Conservation (phyloP, 2,113 vertebrate genomes). For the Herpailurus yagouaroundi region DNA sequence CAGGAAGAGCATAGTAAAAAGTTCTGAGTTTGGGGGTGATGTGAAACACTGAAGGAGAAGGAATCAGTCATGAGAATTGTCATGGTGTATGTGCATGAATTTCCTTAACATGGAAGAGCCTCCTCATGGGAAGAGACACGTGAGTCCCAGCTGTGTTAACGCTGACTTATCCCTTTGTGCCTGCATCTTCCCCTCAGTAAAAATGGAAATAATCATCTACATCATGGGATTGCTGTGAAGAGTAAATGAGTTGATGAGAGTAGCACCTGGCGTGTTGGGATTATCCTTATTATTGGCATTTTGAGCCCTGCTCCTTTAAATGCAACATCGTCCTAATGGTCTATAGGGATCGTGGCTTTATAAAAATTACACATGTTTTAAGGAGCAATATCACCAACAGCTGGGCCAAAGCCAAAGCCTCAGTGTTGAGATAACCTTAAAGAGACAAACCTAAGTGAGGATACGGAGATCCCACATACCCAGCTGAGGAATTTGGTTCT, state of each 20-base stretch:
- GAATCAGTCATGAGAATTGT: background rate
- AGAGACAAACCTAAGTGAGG: background rate
- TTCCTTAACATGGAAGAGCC: background rate
- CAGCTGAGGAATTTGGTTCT: background rate
- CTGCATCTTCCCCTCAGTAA: background rate
- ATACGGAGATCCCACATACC: fast-evolving
- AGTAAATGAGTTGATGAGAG: background rate
- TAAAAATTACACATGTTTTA: background rate
- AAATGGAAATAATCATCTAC: background rate
- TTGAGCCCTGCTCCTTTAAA: background rate
- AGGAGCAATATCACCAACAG: background rate
- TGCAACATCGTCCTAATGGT: background rate
- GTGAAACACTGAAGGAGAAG: background rate
- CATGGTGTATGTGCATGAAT: fast-evolving
- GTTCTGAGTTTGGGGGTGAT: background rate
- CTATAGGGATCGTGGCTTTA: background rate
- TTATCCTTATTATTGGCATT: background rate
- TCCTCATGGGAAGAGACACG: fast-evolving
- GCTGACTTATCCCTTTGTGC: background rate
- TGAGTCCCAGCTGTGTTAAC: too few species aligned
- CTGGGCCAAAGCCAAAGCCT: background rate
- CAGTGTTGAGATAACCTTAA: background rate
- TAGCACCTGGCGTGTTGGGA: background rate
- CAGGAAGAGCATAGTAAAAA: background rate
- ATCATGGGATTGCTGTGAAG: background rate